Conservation (phyloP, 2,113 vertebrate species). For the Bujurquina vittata region DNA sequence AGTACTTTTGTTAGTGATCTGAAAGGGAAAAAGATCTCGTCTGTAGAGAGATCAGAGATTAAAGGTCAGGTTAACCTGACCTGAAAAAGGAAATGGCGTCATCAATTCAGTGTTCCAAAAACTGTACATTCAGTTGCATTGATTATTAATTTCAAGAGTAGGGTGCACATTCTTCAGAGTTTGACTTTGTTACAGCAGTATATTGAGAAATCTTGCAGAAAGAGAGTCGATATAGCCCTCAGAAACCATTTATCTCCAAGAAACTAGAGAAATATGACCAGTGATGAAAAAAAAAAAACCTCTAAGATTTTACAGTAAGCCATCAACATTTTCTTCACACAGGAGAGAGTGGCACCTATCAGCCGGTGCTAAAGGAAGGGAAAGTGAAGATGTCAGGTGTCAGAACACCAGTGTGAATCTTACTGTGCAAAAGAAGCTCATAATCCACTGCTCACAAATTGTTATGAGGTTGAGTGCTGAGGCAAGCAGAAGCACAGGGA, state of each 20-base stretch:
- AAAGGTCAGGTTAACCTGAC: not conserved
- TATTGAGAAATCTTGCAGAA: not conserved
- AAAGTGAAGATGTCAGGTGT: slow-evolving; percentile 51
- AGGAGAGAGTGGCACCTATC: slow-evolving; percentile 11
- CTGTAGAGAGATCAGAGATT: not conserved
- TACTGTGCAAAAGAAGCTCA: slow-evolving; percentile 64
- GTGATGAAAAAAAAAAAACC: slow-evolving; percentile 9
- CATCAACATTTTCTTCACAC: not conserved
- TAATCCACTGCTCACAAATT: slow-evolving; percentile 77
- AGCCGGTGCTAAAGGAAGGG: not conserved
- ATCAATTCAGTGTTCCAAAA: not conserved
- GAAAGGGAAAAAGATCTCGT: not conserved
- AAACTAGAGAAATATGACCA: not conserved
- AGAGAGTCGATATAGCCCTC: not conserved
- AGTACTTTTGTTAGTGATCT: not conserved
- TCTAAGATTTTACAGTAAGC: slow-evolving; percentile 29
- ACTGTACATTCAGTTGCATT: not conserved
- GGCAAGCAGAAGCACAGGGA: slow-evolving; percentile 57
- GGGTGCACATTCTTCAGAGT: not conserved
- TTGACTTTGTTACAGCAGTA: not conserved
- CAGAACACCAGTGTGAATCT: slow-evolving; percentile 52
- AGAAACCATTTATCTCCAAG: slow-evolving; percentile 7
- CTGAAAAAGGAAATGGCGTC: not conserved
- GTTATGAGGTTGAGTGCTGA: slow-evolving; percentile 73
- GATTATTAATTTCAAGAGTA: not conserved